phyloP scores from a whole-genome alignment of 2,888 invertebrate species.

The Heliconius aoede region DNA sequence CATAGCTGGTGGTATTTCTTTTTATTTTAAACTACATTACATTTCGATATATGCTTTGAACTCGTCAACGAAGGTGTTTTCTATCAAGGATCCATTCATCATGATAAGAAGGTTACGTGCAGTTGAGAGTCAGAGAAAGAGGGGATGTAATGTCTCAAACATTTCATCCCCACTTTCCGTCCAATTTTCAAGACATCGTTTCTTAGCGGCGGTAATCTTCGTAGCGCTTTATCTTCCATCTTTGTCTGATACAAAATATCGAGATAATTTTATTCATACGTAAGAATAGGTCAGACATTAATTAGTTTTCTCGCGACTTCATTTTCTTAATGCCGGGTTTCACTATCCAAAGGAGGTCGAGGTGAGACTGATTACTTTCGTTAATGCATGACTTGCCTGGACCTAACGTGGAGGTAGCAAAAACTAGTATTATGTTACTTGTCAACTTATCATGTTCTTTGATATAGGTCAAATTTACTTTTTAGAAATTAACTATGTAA shows the following conservation, averaged over 20 bases:
- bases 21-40: background rate
- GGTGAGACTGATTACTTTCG: slow-evolving; percentile 68
- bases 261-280: background rate
- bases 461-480: slow-evolving; percentile 6
- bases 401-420: slow-evolving; percentile 48
- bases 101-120: too few species aligned
- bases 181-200: background rate
- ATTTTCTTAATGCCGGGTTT: slow-evolving; percentile 60
- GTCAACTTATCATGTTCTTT: slow-evolving; percentile 46
- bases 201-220: background rate
- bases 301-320: slow-evolving; percentile 69
- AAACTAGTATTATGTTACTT: slow-evolving; percentile 46
- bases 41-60: background rate
- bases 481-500: background rate
- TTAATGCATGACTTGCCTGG: slow-evolving; percentile 59
- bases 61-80: background rate
- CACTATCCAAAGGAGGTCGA: slow-evolving; percentile 58
- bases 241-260: background rate
- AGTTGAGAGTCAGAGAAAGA: too few species aligned
- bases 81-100: too few species aligned
- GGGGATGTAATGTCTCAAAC: too few species aligned
- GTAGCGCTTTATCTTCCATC: background rate
- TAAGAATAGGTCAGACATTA: slow-evolving; percentile 65
- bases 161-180: background rate
- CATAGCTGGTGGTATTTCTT: too few species aligned